phyloP scores from a whole-genome alignment of 2,113 vertebrate genomes.

The Calidris pugnax region DNA sequence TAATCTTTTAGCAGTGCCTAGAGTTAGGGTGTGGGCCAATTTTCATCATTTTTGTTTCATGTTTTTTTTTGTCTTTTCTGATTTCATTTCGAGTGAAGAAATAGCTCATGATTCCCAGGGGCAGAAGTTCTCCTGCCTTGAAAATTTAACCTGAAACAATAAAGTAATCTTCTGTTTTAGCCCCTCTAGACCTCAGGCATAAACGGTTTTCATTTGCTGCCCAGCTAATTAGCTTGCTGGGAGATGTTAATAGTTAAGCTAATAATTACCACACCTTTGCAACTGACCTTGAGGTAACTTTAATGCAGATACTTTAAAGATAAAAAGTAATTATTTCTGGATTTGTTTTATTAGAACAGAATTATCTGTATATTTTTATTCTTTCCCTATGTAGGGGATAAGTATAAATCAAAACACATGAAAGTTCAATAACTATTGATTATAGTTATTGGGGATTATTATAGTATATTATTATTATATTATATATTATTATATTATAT shows the following conservation, averaged over 20 bases:
- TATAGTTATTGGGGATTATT: too few relatives aligned
- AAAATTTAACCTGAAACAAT: conserved; percentile 23
- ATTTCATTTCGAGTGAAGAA: not conserved
- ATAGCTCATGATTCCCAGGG: not conserved
- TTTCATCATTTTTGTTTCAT: not conserved
- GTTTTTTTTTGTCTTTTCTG: not conserved
- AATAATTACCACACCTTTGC: conserved; percentile 30
- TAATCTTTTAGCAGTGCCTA: not conserved
- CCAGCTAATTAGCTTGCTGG: not conserved
- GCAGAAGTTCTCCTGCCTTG: not conserved
- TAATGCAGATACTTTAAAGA: not conserved
- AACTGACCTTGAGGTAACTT: conserved; percentile 19
- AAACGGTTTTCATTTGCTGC: not conserved
- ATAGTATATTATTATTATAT: too few relatives aligned
- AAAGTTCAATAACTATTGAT: not conserved
- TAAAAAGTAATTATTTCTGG: not conserved
- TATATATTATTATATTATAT: too few relatives aligned
- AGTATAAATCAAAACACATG: not conserved
- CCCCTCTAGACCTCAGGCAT: not conserved
- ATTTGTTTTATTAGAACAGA: not conserved
- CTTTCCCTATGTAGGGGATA: not conserved
- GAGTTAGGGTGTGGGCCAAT: not conserved
- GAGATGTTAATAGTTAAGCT: conserved; percentile 31
- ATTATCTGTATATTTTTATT: not conserved
- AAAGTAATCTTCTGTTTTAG: not conserved